Evolutionary conservation across 2,888 invertebrate genomes (phyloP), one percentile per base, ranked within the genome.

Genomic region (Idaea straminata): DNA sequence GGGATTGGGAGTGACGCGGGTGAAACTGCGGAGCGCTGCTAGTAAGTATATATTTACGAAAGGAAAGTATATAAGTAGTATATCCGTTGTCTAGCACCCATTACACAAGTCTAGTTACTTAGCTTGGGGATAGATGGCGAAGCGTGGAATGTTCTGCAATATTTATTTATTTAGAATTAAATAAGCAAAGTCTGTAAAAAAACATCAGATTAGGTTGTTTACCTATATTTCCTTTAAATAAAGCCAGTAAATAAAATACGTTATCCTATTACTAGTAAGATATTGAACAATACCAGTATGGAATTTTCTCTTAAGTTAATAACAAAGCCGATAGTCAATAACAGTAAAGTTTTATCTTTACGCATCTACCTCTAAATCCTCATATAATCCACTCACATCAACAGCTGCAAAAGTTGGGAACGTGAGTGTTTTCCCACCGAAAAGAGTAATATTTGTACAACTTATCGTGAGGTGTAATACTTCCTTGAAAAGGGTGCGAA

Each of bases 241-340:
- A 25, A 25, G 25, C 47, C 3, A 47, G 47, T 47, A 47, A 47
- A 10, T 47, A 47, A 4, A 47, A 47, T 47, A 47, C 10, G 47
- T 47, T 47, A 47, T 47, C 47, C 47, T 47, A 47, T 47, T 47
- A 10, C 47, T 7, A 10, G 47, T 47, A 47, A 47, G 47, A 47
- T 47, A 47, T 47, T 10, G 10, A 47, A 47, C 47, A 47, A 47
- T 47, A 47, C 5, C 58, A 58, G 5, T 15, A 6, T 35, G 15
- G 62, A 35, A 57, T 62, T 35, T 62, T 58, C 57, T 35, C 58
- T n/a, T 57, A 62, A 36, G 58, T 62, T 35, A 58, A 15, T 58
- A n/a, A 58, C 15, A 62, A 35, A 35, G 62, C 62, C 47, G 47
- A 47, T 47, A 47, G 47, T 47, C 47, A 47, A 47, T 47, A 47